Conservation (phyloP, 1,140 invertebrate species). For the Planococcus citri region DNA sequence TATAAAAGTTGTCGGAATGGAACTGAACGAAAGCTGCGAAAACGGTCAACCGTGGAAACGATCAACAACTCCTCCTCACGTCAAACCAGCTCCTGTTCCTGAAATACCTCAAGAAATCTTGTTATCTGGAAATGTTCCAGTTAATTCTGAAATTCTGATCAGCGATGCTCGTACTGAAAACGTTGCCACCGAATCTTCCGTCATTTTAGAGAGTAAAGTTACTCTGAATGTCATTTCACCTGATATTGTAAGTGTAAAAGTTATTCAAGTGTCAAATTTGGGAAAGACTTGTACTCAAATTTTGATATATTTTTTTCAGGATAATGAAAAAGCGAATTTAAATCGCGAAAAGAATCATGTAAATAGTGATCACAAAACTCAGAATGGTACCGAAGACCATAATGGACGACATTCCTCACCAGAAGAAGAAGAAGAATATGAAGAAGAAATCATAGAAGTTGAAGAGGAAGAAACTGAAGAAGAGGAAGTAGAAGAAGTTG, state of each 20-base stretch:
- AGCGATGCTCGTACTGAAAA: conserved; percentile 5
- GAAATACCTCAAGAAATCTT: background rate
- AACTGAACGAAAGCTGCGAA: conserved; percentile 8
- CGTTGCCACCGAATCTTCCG: background rate
- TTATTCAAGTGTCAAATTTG: too few species aligned
- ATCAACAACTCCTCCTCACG: background rate
- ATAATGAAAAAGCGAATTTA: too few species aligned
- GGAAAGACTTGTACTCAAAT: too few species aligned
- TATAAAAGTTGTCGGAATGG: background rate
- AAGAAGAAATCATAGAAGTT: too few species aligned
- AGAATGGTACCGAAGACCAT: too few species aligned
- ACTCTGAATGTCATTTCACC: background rate
- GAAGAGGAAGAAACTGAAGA: too few species aligned
- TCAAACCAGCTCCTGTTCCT: background rate
- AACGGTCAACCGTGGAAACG: conserved; percentile 7
- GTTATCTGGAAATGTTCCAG: background rate
- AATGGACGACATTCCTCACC: too few species aligned
- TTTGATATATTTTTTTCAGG: too few species aligned
- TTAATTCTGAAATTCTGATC: background rate
- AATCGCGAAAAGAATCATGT: too few species aligned
- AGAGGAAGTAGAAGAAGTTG: too few species aligned
- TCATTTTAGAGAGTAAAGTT: conserved; percentile 13
- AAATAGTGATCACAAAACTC: too few species aligned
- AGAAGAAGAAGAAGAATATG: too few species aligned
- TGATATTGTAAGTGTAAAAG: background rate